Base-by-base conservation (phyloP, 2,888 invertebrate genomes). In the Drosophila austrosaltans region DNA sequence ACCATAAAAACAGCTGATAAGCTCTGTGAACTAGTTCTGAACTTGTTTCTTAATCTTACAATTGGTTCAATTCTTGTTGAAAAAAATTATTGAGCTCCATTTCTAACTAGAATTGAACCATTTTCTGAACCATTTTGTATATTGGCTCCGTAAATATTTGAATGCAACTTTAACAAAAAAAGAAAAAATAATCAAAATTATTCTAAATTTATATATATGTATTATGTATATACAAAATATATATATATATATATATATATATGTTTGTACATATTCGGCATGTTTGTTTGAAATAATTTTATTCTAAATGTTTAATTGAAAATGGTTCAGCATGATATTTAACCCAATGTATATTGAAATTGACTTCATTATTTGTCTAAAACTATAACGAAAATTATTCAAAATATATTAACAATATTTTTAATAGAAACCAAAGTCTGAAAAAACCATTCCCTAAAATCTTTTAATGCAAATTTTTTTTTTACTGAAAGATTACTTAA, bases 311-410 rank as follows among this genome's bases (percentile, higher is more conserved):
- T 48, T 48, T 1, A 10, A 7, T 48, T 48, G 12, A 48, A 48
- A 48, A 48, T 48, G 25, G 10, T 25, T 48, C 22, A 25, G 48
- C 48, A 48, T 48, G 48, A 25, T 48, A 48, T 25, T 48, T 36
- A 36, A 36, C 36, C 8, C 10, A 36, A 36, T 36, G 8, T 48
- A 1, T 4, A 48, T 25, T 25, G 3, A 48, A 48, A 25, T 3
- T 48, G 10, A 25, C 3, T 44, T 44, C 22, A 48, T 22, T 48
- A 10, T 20, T 48, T 2, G 22, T 48, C 7, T 36, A n/a, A 40
- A n/a, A n/a, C 4, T 40, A n/a, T 42, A 48, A 8, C 16, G 22
- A 22, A 48, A 1, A 22, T 22, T 8, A 48, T 8, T 22, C 22
- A 48, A 22, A 44, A 16, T 44, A 22, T 44, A 1, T 44, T 8